Evolutionary conservation across 2,888 invertebrate species (phyloP).

Genomic region (Stegophylla sp.): DNA sequence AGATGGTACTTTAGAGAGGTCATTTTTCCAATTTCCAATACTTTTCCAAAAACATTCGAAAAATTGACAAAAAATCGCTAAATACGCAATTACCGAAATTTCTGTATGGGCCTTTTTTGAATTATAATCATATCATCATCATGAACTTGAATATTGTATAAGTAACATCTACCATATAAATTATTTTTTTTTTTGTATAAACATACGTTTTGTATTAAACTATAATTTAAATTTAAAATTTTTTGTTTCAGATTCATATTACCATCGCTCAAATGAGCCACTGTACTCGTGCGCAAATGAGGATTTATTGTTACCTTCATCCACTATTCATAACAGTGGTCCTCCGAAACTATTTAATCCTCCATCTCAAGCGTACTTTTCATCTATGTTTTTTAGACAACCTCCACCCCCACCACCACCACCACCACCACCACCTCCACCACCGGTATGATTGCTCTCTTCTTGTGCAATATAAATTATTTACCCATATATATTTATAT

Average conservation of each 20-base stretch:
- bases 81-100: too few species aligned
- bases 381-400: constrained; percentile 52
- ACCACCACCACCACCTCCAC: constrained; percentile 50
- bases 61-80: too few species aligned
- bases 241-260: constrained; percentile 47
- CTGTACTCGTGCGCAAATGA: constrained; percentile 46
- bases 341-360: constrained; percentile 50
- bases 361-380: constrained; percentile 50
- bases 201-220: too few species aligned
- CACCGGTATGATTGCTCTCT: constrained; percentile 29
- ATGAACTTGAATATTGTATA: too few species aligned
- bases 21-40: too few species aligned
- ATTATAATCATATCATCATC: too few species aligned
- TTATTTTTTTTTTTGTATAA: too few species aligned
- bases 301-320: constrained; percentile 48
- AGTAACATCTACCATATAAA: too few species aligned
- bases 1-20: too few species aligned
- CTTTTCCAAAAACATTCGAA: too few species aligned
- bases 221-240: neutral
- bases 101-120: too few species aligned
- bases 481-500: constrained; percentile 20
- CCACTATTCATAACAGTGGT: constrained; percentile 42
- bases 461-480: neutral
- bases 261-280: constrained; percentile 37
- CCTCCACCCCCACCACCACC: constrained; percentile 51